phyloP scores from a whole-genome alignment of 2,797 vertebrate species.

The Phaenicophaeus curvirostris region DNA sequence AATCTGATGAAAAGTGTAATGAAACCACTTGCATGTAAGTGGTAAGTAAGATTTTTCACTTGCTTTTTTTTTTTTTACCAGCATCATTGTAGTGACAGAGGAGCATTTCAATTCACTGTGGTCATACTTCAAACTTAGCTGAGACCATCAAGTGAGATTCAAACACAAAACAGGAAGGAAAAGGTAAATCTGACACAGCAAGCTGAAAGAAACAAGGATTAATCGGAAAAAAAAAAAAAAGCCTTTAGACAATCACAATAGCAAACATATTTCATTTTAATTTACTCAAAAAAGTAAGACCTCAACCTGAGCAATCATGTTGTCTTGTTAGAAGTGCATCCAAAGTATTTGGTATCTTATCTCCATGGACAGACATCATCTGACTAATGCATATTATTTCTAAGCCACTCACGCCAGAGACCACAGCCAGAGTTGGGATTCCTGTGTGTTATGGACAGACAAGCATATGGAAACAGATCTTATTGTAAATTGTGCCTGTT shows the following conservation, averaged over 20 bases:
- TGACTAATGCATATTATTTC: neutral
- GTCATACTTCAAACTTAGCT: neutral
- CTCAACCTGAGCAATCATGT: neutral
- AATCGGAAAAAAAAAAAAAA: constrained; percentile 22
- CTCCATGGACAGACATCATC: neutral
- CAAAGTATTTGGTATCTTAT: neutral
- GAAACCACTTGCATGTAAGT: neutral
- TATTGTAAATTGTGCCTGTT: neutral
- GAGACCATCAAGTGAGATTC: neutral
- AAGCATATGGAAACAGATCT: neutral
- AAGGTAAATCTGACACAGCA: too few relatives aligned
- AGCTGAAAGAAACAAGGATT: neutral
- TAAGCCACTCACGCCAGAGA: neutral
- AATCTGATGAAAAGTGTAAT: neutral
- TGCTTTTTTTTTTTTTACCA: neutral
- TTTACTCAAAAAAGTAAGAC: neutral
- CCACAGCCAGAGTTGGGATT: neutral
- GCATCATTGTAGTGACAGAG: neutral
- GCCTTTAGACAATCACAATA: neutral
- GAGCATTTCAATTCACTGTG: neutral
- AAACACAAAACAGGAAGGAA: neutral
- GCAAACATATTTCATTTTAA: neutral
- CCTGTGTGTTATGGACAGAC: neutral
- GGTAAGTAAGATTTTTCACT: neutral
- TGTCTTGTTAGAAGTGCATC: neutral